Percentiles rank a stretch among this genome's conserved stretches.
Evolutionary conservation across 2,113 vertebrate species (phyloP).

Genomic region (Sus scrofa): T2T-Sscrofa CM000814.6:105440001-105440500

Average conservation of each 20-base stretch:
- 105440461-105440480: constrained; percentile 49
- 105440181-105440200: constrained; percentile 86
- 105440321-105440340: constrained; percentile 43
- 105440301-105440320: constrained; percentile 60
- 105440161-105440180: constrained; percentile 89
- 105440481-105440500: constrained; percentile 77
- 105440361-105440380: not conserved
- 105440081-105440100: not conserved
- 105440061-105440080: not conserved
- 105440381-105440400: constrained; percentile 66
- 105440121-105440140: constrained; percentile 75
- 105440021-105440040: not conserved
- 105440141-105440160: constrained; percentile 84
- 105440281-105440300: constrained; percentile 53
- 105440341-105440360: constrained; percentile 57
- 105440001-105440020: not conserved
- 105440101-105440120: not conserved
- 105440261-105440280: constrained; percentile 75
- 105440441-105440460: constrained; percentile 12
- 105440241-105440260: constrained; percentile 76
- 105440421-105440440: constrained; percentile 67
- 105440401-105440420: constrained; percentile 67
- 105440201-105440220: constrained; percentile 83
- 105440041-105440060: not conserved
- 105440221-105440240: constrained; percentile 78